phyloP scores from a whole-genome alignment of 2,888 invertebrate genomes.

The Operophtera brumata region DNA sequence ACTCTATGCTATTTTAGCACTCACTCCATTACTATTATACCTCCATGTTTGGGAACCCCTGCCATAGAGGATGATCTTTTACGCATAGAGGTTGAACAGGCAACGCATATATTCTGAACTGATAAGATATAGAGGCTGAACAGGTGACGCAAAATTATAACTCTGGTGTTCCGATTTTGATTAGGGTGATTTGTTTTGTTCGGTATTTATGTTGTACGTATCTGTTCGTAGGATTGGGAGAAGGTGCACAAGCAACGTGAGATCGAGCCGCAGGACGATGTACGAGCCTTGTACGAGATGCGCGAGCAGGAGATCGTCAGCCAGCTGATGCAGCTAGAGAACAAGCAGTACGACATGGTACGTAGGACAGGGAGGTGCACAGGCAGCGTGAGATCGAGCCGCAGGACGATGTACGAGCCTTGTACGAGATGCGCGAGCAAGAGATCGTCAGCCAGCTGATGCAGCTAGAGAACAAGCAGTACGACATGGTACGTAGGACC shows the following conservation, averaged over 20 bases:
- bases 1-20: too few relatives aligned
- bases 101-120: conserved; percentile 5
- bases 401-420: conserved; percentile 53
- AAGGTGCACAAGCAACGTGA: conserved; percentile 66
- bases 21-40: too few relatives aligned
- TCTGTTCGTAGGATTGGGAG: conserved; percentile 68
- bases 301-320: conserved; percentile 80
- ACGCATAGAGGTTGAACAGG: conserved; percentile 68
- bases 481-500: conserved; percentile 81
- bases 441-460: conserved; percentile 80
- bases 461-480: conserved; percentile 81
- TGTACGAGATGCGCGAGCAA: conserved; percentile 74
- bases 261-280: conserved; percentile 65
- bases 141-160: too few relatives aligned
- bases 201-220: too few relatives aligned
- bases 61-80: too few relatives aligned
- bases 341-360: conserved; percentile 81
- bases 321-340: conserved; percentile 81
- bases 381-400: conserved; percentile 62
- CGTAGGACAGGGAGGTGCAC: conserved; percentile 77
- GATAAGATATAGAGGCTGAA: too few relatives aligned
- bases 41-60: too few relatives aligned
- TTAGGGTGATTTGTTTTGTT: too few relatives aligned
- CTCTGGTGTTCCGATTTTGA: too few relatives aligned
- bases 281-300: conserved; percentile 64